Evolutionary conservation across 2,113 vertebrate species (phyloP), one percentile per base, ranked within the genome.

Genomic region (Pollachius pollachius): DNA sequence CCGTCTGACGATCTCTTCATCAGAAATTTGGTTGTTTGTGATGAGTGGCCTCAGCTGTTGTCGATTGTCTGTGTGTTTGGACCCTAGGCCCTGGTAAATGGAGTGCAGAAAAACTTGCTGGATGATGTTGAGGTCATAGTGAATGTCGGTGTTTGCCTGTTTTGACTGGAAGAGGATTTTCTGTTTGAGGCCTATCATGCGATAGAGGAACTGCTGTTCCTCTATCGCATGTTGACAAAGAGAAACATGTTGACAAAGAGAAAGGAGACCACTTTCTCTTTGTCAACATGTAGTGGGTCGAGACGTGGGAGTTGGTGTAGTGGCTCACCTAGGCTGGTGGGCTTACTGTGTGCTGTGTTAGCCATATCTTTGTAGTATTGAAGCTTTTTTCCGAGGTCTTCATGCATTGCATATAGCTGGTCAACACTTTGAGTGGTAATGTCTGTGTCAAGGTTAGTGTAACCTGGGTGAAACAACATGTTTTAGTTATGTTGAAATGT

Each of bases 71-170:
- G 65, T 12, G 57, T 79, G 59, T 16, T 72, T 74, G 1, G 25
- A 0, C 0, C 74, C 74, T 0, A 80, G 15, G 4, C 71, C 70
- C 41, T 76, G 65, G 12, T 68, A 71, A 5, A 70, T 58, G 1
- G 62, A 71, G 25, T 77, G 34, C 2, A 74, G 65, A 9, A 81
- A 77, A 2, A 81, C 69, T 63, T 74, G 52, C 23, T 62, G 3
- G 72, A n/a, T n/a, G n/a, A n/a, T 81, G 13, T 15, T 60, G 3
- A 65, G 65, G 13, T 73, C n/a, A n/a, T n/a, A n/a, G n/a, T n/a
- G n/a, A n/a, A n/a, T n/a, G n/a, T n/a, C n/a, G n/a, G n/a, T n/a
- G n/a, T n/a, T n/a, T n/a, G n/a, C n/a, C n/a, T n/a, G n/a, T n/a
- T n/a, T n/a, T n/a, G n/a, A n/a, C n/a, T n/a, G n/a, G n/a, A n/a